Percentiles rank a stretch among this genome's conserved stretches.
phyloP scores from a whole-genome alignment of 2,888 invertebrate genomes.

The Volucella bombylans region DNA sequence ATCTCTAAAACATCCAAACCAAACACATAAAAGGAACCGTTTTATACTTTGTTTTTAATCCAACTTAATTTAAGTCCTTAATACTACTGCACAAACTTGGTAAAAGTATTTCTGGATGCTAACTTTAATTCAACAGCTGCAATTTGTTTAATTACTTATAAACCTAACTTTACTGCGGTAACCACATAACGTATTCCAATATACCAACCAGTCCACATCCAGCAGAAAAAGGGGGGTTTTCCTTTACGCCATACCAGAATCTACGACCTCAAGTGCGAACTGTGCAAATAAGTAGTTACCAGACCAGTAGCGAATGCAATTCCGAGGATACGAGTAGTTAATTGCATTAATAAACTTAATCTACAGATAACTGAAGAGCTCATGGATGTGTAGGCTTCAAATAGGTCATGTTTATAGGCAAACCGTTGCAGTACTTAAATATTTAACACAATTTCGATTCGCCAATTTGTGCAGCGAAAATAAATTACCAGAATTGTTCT shows the following conservation, averaged over 20 bases:
- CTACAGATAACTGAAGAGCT: constrained; percentile 53
- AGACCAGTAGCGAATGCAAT: constrained; percentile 40
- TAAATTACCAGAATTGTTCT: constrained; percentile 37
- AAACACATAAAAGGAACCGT: no score
- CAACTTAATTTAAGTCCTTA: constrained; percentile 53
- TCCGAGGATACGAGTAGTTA: constrained; percentile 57
- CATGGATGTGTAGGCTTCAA: constrained; percentile 47
- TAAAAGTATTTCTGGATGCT: constrained; percentile 61
- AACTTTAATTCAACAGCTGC: constrained; percentile 68
- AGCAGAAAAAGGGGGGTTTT: constrained; percentile 12
- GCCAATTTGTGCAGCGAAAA: constrained; percentile 34
- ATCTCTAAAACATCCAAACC: no score
- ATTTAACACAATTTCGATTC: constrained; percentile 67
- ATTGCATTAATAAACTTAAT: constrained; percentile 72
- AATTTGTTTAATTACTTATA: constrained; percentile 73
- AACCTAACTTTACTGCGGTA: constrained; percentile 62
- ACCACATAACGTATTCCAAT: constrained; percentile 2
- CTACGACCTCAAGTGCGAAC: constrained; percentile 61
- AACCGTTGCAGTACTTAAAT: constrained; percentile 51
- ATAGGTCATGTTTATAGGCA: constrained; percentile 41
- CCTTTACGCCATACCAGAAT: constrained; percentile 7
- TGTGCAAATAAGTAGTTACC: constrained; percentile 54
- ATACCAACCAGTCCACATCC: not conserved
- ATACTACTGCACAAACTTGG: constrained; percentile 54
- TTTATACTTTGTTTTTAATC: not conserved